Percentiles rank a stretch among this genome's conserved stretches.
phyloP scores from a whole-genome alignment of 2,888 invertebrate species.

The Leptopilina myrica region DNA sequence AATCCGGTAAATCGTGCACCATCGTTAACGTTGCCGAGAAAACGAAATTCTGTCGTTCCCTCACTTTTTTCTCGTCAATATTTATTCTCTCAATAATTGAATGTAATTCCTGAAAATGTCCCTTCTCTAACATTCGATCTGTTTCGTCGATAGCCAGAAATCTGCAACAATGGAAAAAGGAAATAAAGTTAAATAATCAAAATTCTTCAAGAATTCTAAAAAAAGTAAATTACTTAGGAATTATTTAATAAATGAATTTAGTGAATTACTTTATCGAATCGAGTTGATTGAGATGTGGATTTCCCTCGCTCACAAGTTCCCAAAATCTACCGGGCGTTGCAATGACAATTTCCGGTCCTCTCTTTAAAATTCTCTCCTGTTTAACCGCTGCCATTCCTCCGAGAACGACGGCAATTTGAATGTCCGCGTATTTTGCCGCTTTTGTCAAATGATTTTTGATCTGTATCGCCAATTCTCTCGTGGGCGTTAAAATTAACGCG shows the following conservation, averaged over 20 bases:
- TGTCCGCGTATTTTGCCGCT: constrained; percentile 88
- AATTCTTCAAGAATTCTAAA: no score
- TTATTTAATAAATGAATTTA: no score
- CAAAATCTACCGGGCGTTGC: constrained; percentile 98
- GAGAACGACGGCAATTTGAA: constrained; percentile 87
- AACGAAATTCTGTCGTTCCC: constrained; percentile 92
- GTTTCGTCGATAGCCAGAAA: constrained; percentile 98
- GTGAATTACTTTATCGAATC: constrained; percentile 81
- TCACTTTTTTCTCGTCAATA: constrained; percentile 80
- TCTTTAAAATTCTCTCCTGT: constrained; percentile 90
- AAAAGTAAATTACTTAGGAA: no score
- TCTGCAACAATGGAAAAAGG: constrained; percentile 76
- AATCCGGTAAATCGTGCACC: constrained; percentile 89
- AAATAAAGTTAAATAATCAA: neutral
- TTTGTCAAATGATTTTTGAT: constrained; percentile 90
- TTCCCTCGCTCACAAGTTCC: constrained; percentile 91
- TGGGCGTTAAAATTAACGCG: constrained; percentile 95
- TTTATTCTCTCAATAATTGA: constrained; percentile 89
- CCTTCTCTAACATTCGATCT: constrained; percentile 97
- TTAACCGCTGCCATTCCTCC: constrained; percentile 97
- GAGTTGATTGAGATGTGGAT: constrained; percentile 86
- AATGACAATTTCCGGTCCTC: constrained; percentile 94
- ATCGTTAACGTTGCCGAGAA: constrained; percentile 98
- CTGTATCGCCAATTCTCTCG: constrained; percentile 97
- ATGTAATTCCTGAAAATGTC: constrained; percentile 95